Base-by-base conservation (phyloP, 2,888 invertebrate genomes). In the Creontiades dilutus region DNA sequence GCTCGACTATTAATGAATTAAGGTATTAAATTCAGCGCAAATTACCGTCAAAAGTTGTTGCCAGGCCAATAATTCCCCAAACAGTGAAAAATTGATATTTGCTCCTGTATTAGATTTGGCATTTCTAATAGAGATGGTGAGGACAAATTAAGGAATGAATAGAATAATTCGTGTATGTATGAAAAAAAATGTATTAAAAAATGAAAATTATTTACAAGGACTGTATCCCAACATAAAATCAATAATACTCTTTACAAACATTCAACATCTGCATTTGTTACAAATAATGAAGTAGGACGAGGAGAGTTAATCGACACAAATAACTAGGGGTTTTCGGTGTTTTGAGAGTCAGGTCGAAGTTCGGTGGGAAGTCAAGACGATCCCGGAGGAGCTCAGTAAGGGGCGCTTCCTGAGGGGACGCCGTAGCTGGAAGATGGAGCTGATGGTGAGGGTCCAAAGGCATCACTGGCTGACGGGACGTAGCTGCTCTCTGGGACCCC, bases 391-490 rank as follows among this genome's bases (percentile, higher is more conserved):
- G 11, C 13, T 52, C 16, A 52, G 52, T 52, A 52, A 12, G 52
- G 52, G 16, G 14, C 52, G 52, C 52, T 52, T 2, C 52, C 52
- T 52, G 52, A 52, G 52, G 52, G 52, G 52, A 52, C 52, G 52
- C 52, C 91, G 48, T 90, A 90, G 16, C 86, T 76, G 75, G 87
- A 86, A 16, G 91, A 91, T 0, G 91, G 91, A 7, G 81, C 87
- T 3, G 91, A 85, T 5, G 91, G 91, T 16, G 88, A 27, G n/a
- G 94, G 94, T 89, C 95, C 95, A 7, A 37, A 37, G 93, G 95
- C 95, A 92, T 95, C 94, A 91, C 95, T 94, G 37, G 95, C 52
- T 13, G 52, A 52, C 11, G 52, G 52, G 16, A 16, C 52, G 52
- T 52, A 52, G 52, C 52, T 92, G 81, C 94, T 94, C 37, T 94